Percentiles rank a stretch among this genome's conserved stretches.
phyloP scores from a whole-genome alignment of 2,888 invertebrate species.

The Schizaphis graminum region DNA sequence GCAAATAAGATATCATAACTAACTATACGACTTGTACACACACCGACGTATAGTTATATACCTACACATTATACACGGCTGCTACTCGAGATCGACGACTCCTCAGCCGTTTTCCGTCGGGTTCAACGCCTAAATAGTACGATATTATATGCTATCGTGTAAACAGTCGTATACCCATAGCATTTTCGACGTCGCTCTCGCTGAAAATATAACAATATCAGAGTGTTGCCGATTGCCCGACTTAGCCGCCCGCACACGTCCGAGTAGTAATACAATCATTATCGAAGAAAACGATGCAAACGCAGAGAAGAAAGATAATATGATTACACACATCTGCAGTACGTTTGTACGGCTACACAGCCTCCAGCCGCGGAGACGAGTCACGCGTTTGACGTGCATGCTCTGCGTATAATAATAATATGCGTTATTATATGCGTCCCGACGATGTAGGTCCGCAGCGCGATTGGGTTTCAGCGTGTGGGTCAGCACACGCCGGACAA shows the following conservation, averaged over 20 bases:
- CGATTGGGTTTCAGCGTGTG: neutral
- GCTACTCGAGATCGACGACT: neutral
- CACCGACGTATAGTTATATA: neutral
- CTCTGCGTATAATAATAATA: neutral
- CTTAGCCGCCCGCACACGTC: neutral
- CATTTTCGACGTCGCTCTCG: neutral
- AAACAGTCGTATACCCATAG: neutral
- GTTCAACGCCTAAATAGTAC: neutral
- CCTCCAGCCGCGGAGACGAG: neutral
- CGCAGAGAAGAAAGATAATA: neutral
- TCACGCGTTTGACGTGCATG: neutral
- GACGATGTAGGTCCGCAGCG: neutral
- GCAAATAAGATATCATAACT: neutral
- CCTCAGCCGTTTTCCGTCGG: neutral
- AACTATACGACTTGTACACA: neutral
- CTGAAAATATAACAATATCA: neutral
- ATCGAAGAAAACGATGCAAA: neutral
- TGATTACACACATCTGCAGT: too few species aligned
- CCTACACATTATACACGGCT: neutral
- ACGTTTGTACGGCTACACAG: neutral
- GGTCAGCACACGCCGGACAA: slow-evolving; percentile 14
- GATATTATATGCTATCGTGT: neutral
- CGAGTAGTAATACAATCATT: neutral
- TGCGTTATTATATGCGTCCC: neutral
- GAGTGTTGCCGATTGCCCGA: neutral